phyloP scores from a whole-genome alignment of 2,888 invertebrate genomes.

The Pandemis cinnamomeana region DNA sequence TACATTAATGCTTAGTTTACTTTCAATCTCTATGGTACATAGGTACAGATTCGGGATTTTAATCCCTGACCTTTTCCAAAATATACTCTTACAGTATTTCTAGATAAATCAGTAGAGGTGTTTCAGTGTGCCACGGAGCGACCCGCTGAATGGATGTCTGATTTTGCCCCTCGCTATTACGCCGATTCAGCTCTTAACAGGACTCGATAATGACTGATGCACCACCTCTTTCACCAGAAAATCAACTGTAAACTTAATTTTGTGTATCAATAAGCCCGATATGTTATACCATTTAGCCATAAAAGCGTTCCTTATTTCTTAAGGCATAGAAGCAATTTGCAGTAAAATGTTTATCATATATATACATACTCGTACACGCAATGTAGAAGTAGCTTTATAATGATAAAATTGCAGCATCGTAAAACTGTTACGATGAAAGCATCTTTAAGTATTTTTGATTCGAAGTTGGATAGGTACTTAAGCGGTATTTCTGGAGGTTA shows the following conservation, averaged over 20 bases:
- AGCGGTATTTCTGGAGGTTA: conserved; percentile 59
- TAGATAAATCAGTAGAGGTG: neutral
- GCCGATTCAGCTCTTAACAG: conserved; percentile 2
- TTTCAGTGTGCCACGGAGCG: neutral
- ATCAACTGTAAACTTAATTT: neutral
- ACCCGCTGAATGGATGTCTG: conserved; percentile 43
- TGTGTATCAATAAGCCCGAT: conserved; percentile 34
- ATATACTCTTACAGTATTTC: neutral
- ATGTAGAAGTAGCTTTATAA: conserved; percentile 39
- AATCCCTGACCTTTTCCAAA: neutral
- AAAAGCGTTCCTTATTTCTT: conserved; percentile 50
- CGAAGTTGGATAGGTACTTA: conserved; percentile 56
- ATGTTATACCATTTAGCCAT: conserved; percentile 27
- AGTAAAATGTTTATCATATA: conserved; percentile 54
- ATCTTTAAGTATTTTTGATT: conserved; percentile 65
- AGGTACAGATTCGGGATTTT: neutral
- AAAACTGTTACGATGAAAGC: conserved; percentile 58
- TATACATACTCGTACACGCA: conserved; percentile 18
- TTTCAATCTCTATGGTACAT: neutral
- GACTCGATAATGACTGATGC: neutral
- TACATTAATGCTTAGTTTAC: neutral
- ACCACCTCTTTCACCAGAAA: neutral
- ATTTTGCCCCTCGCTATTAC: conserved; percentile 48
- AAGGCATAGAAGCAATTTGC: conserved; percentile 58
- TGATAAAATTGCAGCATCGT: conserved; percentile 62